A percentile compares a stretch with the other conserved stretches of the same genome.
Evolutionary conservation across 1,140 invertebrate species (phyloP).

Genomic region (Calephelis virginiensis): DNA sequence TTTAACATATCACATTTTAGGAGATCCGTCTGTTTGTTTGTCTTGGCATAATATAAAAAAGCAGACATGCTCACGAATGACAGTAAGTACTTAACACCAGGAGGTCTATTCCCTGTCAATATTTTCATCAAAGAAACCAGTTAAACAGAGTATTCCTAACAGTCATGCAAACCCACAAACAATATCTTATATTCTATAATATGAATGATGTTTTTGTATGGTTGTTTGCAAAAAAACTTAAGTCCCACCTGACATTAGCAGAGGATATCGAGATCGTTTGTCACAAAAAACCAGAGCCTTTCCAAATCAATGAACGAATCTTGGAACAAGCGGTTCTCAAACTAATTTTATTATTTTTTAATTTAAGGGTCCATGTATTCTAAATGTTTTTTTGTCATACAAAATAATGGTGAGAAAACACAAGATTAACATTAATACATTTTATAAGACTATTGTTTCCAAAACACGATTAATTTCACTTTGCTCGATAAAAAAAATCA

Average conservation of each 20-base stretch:
- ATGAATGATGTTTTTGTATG: slow-evolving; percentile 1
- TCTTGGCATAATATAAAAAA: background rate
- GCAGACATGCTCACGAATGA: background rate
- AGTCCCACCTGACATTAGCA: slow-evolving; percentile 34
- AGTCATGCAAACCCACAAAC: background rate
- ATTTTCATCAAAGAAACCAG: background rate
- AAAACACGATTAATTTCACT: too few relatives aligned
- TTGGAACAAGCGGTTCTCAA: slow-evolving; percentile 31
- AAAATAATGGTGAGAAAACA: too few relatives aligned
- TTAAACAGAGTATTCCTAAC: slow-evolving; percentile 3
- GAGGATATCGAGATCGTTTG: slow-evolving; percentile 23
- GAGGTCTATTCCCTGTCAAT: slow-evolving; percentile 3
- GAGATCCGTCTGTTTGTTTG: too few relatives aligned
- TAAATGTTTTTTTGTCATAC: too few relatives aligned
- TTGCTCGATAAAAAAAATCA: too few relatives aligned
- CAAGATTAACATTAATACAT: too few relatives aligned
- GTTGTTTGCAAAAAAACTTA: slow-evolving; percentile 22
- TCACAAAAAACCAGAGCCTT: slow-evolving; percentile 38
- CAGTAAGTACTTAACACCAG: slow-evolving; percentile 8
- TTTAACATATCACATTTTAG: too few relatives aligned
- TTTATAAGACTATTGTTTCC: too few relatives aligned
- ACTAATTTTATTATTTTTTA: slow-evolving; percentile 13
- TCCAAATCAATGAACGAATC: slow-evolving; percentile 55
- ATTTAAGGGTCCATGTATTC: too few relatives aligned
- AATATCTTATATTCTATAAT: background rate